Evolutionary conservation across 2,797 vertebrate species (phyloP), one percentile per base, ranked within the genome.

Genomic region (Acestrorhynchus altus): DNA sequence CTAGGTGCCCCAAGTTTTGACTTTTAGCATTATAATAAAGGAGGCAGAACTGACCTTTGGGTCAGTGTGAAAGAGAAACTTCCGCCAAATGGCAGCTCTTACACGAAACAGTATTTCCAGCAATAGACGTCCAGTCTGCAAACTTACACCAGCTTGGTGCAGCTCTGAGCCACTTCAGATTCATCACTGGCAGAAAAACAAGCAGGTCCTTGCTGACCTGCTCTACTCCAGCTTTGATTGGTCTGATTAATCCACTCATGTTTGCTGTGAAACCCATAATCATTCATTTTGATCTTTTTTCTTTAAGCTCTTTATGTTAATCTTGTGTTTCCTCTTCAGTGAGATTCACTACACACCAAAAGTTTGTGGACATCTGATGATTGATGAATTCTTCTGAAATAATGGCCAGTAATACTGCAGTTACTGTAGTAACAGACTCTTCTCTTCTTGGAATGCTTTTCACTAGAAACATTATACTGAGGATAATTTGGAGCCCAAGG

Each of bases 1-100:
- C 8, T 20, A 22, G 52, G 12, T 9, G 1, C 20, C 10, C 20
- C 7, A 11, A 54, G 16, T 16, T 3, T n/a, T 51, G 49, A 51
- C 49, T n/a, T 51, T 20, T n/a, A 20, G 6, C 18, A 8, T 51
- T 5, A 24, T 5, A 26, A 18, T 2, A 59, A 59, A 15, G 31
- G 11, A 4, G 13, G 24, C 13, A 9, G 18, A 12, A 31, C 24
- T 59, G 56, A 59, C 54, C 54, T 35, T 4, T 3, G 26, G 56
- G 56, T 59, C 56, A 59, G 56, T 26, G 56, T 59, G 8, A 59
- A 59, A 28, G 56, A 59, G 56, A 59, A 28, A 26, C 56, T 31
- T 28, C 52, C 52, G 22, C 18, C 44, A n/a, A 18, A 49, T 8
- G 47, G 10, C 44, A 4, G 44, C 11, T 46, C 47, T 49, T 49